Conservation (phyloP, 2,888 invertebrate genomes). For the Plebejus anna region DNA sequence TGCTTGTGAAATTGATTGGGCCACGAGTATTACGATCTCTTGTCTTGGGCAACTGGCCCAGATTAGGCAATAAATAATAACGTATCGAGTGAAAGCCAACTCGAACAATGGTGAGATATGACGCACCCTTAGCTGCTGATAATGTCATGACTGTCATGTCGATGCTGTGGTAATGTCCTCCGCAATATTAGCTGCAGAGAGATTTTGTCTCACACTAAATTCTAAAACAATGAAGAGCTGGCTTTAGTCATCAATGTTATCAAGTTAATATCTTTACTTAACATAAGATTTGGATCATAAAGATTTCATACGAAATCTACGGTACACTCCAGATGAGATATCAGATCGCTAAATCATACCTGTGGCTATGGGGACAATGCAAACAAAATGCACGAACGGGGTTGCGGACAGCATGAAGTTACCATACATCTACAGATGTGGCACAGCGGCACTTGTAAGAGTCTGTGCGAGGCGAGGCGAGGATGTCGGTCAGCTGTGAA, state of each 20-base stretch:
- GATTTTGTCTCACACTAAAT: too few species aligned
- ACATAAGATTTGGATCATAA: too few species aligned
- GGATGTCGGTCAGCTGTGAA: conserved; percentile 9
- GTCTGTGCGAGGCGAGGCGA: not conserved
- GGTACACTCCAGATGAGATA: too few species aligned
- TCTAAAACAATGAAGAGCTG: too few species aligned
- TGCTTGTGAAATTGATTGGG: conserved; percentile 20
- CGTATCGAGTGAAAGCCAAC: conserved; percentile 13
- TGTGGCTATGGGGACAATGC: too few species aligned
- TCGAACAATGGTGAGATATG: not conserved
- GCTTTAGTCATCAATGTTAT: too few species aligned
- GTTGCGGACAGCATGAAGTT: not conserved
- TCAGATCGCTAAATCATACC: too few species aligned
- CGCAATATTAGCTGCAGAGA: too few species aligned
- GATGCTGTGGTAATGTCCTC: not conserved
- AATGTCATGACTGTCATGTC: not conserved
- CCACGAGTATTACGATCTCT: not conserved
- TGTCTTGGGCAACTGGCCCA: conserved; percentile 18
- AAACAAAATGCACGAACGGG: too few species aligned
- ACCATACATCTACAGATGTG: not conserved
- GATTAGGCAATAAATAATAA: conserved; percentile 15
- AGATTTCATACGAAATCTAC: too few species aligned
- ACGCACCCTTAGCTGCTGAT: not conserved
- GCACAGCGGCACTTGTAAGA: not conserved
- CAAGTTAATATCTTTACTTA: too few species aligned